Evolutionary conservation across 37 sponge, comb jelly and placozoan species (phyloP).

Genomic region (Ianthella basta): DNA sequence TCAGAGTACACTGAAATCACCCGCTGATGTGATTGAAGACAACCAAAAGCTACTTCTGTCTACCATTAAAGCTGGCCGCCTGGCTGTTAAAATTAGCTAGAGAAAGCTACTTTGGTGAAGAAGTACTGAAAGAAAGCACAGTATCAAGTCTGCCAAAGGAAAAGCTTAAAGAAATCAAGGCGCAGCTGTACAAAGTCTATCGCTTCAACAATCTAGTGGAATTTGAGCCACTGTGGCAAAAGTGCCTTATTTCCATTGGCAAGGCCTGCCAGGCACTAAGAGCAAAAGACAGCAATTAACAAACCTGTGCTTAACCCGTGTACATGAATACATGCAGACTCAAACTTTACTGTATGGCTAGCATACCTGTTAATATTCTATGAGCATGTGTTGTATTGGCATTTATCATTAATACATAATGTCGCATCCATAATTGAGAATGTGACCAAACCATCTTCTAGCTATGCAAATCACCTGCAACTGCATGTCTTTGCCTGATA

Average conservation of each 20-base stretch:
- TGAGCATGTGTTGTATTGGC: too few relatives aligned
- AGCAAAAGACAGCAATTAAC: neutral
- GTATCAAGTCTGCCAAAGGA: conserved; percentile 18
- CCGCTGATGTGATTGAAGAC: conserved; percentile 19
- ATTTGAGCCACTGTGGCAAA: conserved; percentile 11
- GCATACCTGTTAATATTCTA: too few relatives aligned
- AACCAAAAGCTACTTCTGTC: conserved; percentile 9
- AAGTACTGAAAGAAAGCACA: conserved; percentile 1
- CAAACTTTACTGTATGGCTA: too few relatives aligned
- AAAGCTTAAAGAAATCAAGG: conserved; percentile 14
- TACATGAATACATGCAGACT: too few relatives aligned
- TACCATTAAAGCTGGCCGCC: conserved; percentile 20
- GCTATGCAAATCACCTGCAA: too few relatives aligned
- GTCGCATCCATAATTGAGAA: too few relatives aligned
- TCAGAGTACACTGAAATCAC: neutral
- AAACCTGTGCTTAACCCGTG: too few relatives aligned
- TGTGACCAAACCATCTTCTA: too few relatives aligned
- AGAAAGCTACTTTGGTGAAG: conserved; percentile 23
- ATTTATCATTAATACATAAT: too few relatives aligned
- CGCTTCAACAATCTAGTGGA: conserved; percentile 19
- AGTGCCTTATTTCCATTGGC: conserved; percentile 26
- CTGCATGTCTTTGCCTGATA: too few relatives aligned
- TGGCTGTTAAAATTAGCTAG: conserved; percentile 18
- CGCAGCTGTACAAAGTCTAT: conserved; percentile 2
- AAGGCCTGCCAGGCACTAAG: conserved; percentile 15